These are phyloP conservation scores for Otis tarda DNA, from an alignment of 2,113 vertebrate species.

Conservation along the genomic window DNA sequence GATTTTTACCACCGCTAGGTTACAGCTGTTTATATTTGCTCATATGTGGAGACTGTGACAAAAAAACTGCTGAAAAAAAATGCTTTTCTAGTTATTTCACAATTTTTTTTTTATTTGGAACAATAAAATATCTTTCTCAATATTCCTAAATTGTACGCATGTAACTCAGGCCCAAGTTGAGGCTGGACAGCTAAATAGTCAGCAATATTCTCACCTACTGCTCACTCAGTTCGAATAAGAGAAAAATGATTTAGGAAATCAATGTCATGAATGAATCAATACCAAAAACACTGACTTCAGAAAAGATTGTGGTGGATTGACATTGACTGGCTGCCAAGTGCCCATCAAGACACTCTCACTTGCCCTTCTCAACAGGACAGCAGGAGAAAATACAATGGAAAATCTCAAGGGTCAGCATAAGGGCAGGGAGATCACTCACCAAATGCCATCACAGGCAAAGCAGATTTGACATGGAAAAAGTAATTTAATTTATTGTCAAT, in stretches of 20 bases:
- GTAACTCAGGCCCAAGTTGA: background rate
- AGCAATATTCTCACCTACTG: background rate
- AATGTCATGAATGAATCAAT: background rate
- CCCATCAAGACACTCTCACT: background rate
- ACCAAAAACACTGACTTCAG: background rate
- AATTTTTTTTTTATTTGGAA: background rate
- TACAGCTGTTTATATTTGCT: background rate
- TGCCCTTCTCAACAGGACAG: background rate
- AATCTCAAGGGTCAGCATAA: background rate
- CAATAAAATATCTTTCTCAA: background rate
- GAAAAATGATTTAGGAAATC: background rate
- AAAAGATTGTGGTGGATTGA: background rate
- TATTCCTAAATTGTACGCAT: background rate
- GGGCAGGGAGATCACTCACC: background rate
- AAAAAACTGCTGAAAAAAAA: background rate
- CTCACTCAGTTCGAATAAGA: background rate
- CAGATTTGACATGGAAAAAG: background rate
- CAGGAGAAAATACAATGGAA: background rate
- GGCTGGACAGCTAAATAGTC: background rate
- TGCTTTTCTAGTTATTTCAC: background rate
- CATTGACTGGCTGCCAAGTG: background rate
- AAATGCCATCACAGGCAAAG: fast-evolving
- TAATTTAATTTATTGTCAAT: background rate
- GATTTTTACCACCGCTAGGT: background rate
- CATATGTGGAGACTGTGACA: background rate